These are phyloP conservation scores for Lerema accius DNA, from an alignment of 1,140 invertebrate species.

Conservation along the genomic window DNA sequence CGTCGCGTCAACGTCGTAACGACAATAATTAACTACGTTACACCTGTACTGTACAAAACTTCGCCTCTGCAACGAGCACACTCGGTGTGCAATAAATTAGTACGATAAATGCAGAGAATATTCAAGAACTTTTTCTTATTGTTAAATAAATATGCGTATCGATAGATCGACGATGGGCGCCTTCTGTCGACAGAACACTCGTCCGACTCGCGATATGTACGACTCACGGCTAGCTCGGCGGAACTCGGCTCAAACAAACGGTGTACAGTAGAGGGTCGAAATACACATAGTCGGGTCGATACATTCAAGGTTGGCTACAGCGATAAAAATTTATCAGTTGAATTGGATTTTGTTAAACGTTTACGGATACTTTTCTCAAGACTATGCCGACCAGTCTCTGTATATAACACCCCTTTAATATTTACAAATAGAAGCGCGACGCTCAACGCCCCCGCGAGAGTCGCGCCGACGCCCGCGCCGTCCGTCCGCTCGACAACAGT, in stretches of 20 bases:
- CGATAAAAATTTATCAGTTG: too few relatives aligned
- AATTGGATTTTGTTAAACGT: too few relatives aligned
- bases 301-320: too few relatives aligned
- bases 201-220: too few relatives aligned
- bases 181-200: background rate
- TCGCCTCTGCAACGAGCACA: conserved; percentile 40
- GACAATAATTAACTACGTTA: conserved; percentile 18
- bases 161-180: conserved; percentile 6
- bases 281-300: too few relatives aligned
- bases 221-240: too few relatives aligned
- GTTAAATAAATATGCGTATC: conserved; percentile 9
- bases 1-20: conserved; percentile 21
- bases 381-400: background rate
- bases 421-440: conserved; percentile 5
- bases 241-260: too few relatives aligned
- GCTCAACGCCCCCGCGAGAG: background rate
- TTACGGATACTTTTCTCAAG: too few relatives aligned
- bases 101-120: conserved; percentile 48
- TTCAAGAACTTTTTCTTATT: conserved; percentile 33
- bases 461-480: background rate
- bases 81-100: conserved; percentile 43
- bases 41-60: conserved; percentile 18
- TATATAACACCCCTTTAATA: background rate
- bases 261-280: too few relatives aligned
- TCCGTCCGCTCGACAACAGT: background rate